A percentile compares a stretch with the other conserved stretches of the same genome.
Conservation (phyloP, 2,888 invertebrate genomes). For the Epinotia brunnichana region DNA sequence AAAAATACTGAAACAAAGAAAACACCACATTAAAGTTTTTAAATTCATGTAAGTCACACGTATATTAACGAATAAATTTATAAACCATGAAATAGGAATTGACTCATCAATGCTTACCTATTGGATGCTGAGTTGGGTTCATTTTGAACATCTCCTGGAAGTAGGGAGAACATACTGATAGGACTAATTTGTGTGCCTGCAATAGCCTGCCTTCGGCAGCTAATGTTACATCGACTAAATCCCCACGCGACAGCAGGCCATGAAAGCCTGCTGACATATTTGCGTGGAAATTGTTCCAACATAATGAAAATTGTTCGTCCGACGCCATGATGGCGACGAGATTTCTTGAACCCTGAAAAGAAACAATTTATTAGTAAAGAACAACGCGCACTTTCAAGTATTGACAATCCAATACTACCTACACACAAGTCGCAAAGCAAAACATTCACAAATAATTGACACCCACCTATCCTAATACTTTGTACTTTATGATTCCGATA, state of each 20-base stretch:
- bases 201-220: slow-evolving; percentile 88
- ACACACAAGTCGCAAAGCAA: background rate
- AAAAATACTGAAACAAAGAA: slow-evolving; percentile 84
- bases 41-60: too few species aligned
- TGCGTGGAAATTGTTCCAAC: slow-evolving; percentile 90
- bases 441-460: slow-evolving; percentile 13
- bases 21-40: slow-evolving; percentile 38
- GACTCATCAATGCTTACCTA: slow-evolving; percentile 79
- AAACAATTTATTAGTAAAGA: slow-evolving; percentile 11
- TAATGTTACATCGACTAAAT: slow-evolving; percentile 87
- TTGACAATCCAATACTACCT: too few species aligned
- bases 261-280: slow-evolving; percentile 89
- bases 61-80: too few species aligned
- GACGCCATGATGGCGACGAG: slow-evolving; percentile 86
- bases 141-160: slow-evolving; percentile 89
- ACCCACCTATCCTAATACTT: slow-evolving; percentile 79
- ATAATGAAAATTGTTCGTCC: slow-evolving; percentile 89
- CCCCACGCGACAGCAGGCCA: slow-evolving; percentile 87
- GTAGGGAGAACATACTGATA: slow-evolving; percentile 89
- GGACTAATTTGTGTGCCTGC: slow-evolving; percentile 88
- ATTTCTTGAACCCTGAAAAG: slow-evolving; percentile 67
- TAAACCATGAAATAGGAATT: too few species aligned
- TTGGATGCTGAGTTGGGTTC: slow-evolving; percentile 87
- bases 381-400: background rate
- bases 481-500: slow-evolving; percentile 79